Base-by-base conservation (phyloP, 2,113 vertebrate species). In the Procavia capensis region DNA sequence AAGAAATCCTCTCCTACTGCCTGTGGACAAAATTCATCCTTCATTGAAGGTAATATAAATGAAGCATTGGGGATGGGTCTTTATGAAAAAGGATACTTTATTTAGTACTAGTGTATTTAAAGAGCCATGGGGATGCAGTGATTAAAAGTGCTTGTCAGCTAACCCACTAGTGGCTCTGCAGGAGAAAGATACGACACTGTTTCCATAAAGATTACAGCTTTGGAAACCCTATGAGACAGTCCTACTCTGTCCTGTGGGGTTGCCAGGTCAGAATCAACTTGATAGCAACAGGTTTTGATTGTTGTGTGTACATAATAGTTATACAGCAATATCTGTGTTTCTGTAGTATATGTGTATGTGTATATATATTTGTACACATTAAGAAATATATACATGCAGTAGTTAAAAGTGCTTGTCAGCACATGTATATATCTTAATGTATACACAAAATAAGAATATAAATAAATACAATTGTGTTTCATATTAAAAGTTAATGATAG, bases 21-120 rank as follows among this genome's bases (percentile, higher is more conserved):
- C 99, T 9, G 99, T 99, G 98, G 99, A 99, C 97, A 99, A 99
- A 98, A 99, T 99, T 72, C 99, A 99, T 97, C 99, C 99, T 90
- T 98, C 99, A n/a, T 98, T 99, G 5, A 99, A 99, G 99, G 99
- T 99, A 98, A 57, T 93, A 45, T 47, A 25, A 63, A 43, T 70
- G 10, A 47, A 85, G 85, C 7, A 50, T 45, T 95, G 29, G 22
- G 27, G 10, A 25, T n/a, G 45, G 20, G 64, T 92, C 36, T 93
- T 94, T 34, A 22, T 96, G 80, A 59, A n/a, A 83, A 95, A 63
- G 81, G 92, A 66, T 76, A 54, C 3, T 91, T 90, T 36, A 86
- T 83, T 39, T 41, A 57, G 24, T 36, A 64, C 93, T 96, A 8
- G 16, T 85, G 0, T 91, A 43, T 34, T 66, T 66, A 34, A 66